Evolutionary conservation across 2,797 vertebrate genomes (phyloP), one percentile per base, ranked within the genome.

Genomic region (Danio tinwini): DNA sequence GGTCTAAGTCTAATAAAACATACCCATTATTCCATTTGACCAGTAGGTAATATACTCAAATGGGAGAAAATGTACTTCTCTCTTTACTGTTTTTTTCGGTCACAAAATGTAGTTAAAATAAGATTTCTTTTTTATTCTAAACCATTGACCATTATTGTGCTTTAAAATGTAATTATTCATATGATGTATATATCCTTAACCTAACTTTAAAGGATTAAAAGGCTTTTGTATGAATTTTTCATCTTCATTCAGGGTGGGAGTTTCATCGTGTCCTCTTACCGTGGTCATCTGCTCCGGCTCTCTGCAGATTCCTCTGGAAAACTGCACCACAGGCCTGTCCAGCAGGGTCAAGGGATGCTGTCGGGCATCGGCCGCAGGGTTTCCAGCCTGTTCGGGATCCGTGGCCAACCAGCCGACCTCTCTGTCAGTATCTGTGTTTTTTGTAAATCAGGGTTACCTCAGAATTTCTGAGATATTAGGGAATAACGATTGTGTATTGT

Each of bases 331-430:
- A 93, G 95, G 12, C 37, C 92, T 0, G 85, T 98, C 61, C 96
- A 94, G 76, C 96, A 95, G 55, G 95, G 97, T 0, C 97, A 98
- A 81, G 96, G 98, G 1, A 81, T 99, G 94, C 93, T 99, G 70
- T 99, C 96, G 0, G 97, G 97, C 64, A 96, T 99, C 53, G 96
- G 98, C 0, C 95, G 97, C 45, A 95, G 90, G 1, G 95, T 99
- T 82, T 98, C 98, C 86, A 96, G 96, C 85, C 94, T 99, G 52
- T 94, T 99, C 2, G 96, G 97, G 47, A 98, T 99, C 84, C 92
- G 96, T 6, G 95, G 97, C n/a, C 91, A 94, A 0, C 93, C 93
- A 3, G 88, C 89, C 64, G 95, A 95, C 65, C 92, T 94, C 84
- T 76, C 86, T 0, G 97, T 98, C 93, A 94, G 96, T 85, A 53